Percentiles rank a stretch among this genome's conserved stretches.
These are phyloP conservation scores for Mesochorus sp. DNA, from an alignment of 2,888 invertebrate genomes.

Conservation along the genomic window DNA sequence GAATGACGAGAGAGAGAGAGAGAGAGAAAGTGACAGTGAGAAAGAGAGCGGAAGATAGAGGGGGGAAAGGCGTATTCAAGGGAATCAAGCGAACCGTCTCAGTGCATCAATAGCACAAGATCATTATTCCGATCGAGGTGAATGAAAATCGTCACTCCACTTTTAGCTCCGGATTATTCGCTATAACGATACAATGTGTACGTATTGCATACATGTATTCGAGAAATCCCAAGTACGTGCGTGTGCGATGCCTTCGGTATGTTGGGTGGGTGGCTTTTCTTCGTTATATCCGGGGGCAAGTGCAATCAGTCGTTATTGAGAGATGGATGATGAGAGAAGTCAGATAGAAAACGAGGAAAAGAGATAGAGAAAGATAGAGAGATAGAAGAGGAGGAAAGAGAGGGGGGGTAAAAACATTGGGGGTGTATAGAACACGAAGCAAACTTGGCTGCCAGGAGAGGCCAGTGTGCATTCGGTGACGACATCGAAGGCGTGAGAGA, in stretches of 20 bases:
- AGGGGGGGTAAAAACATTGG: neutral
- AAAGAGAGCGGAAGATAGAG: too few relatives aligned
- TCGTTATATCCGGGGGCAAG: conserved; percentile 66
- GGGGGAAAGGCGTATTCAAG: too few relatives aligned
- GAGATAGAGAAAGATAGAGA: conserved; percentile 27
- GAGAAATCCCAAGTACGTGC: conserved; percentile 10
- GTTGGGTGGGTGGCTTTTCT: conserved; percentile 43
- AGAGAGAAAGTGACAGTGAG: neutral
- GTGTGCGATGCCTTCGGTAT: conserved; percentile 2
- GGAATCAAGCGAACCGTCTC: too few relatives aligned
- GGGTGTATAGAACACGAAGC: conserved; percentile 3
- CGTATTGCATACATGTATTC: neutral
- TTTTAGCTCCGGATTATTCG: neutral
- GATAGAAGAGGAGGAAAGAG: neutral
- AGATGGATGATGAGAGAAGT: conserved; percentile 39
- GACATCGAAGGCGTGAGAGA: conserved; percentile 45
- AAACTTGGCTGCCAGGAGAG: conserved; percentile 6
- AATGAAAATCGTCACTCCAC: conserved; percentile 26
- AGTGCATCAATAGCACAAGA: conserved; percentile 28
- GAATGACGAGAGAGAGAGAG: neutral
- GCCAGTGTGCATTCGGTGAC: conserved; percentile 17
- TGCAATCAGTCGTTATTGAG: conserved; percentile 70
- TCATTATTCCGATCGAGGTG: conserved; percentile 53
- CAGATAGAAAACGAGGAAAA: conserved; percentile 20
- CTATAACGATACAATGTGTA: neutral